phyloP scores from a whole-genome alignment of 2,888 invertebrate genomes.

The Cacoxenus indagator region DNA sequence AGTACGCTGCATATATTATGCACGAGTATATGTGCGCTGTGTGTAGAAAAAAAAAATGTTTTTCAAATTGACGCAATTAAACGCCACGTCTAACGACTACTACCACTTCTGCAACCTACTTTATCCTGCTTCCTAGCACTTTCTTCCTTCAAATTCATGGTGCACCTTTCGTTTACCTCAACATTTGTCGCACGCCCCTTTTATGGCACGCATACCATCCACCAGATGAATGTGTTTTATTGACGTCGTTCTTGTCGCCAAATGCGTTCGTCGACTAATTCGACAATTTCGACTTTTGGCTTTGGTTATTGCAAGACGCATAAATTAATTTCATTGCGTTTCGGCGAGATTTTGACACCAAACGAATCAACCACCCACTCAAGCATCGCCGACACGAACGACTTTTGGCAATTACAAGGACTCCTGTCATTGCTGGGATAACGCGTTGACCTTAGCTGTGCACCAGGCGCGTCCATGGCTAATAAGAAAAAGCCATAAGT shows the following conservation, averaged over 20 bases:
- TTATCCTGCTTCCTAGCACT: too few relatives aligned
- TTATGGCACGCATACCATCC: not conserved
- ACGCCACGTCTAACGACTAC: conserved; percentile 23
- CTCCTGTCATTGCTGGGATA: conserved; percentile 11
- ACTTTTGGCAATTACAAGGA: conserved; percentile 10
- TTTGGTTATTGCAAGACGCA: conserved; percentile 70
- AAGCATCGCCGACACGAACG: not conserved
- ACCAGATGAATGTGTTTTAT: conserved; percentile 70
- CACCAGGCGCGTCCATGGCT: conserved; percentile 5
- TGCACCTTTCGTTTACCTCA: not conserved
- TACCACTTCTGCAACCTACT: not conserved
- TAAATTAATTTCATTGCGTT: conserved; percentile 71
- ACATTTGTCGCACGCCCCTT: not conserved
- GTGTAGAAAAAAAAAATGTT: conserved; percentile 49
- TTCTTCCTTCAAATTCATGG: not conserved
- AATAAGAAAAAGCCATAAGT: conserved; percentile 49
- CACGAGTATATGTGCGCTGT: conserved; percentile 24
- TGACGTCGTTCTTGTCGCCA: conserved; percentile 54
- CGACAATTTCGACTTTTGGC: conserved; percentile 27
- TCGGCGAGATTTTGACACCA: conserved; percentile 60
- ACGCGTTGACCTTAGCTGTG: not conserved
- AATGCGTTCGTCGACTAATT: not conserved
- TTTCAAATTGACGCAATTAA: conserved; percentile 64
- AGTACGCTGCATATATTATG: not conserved
- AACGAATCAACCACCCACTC: not conserved